Evolutionary conservation across 2,113 vertebrate species (phyloP), one percentile per base, ranked within the genome.

Genomic region (Nettapus auritus): DNA sequence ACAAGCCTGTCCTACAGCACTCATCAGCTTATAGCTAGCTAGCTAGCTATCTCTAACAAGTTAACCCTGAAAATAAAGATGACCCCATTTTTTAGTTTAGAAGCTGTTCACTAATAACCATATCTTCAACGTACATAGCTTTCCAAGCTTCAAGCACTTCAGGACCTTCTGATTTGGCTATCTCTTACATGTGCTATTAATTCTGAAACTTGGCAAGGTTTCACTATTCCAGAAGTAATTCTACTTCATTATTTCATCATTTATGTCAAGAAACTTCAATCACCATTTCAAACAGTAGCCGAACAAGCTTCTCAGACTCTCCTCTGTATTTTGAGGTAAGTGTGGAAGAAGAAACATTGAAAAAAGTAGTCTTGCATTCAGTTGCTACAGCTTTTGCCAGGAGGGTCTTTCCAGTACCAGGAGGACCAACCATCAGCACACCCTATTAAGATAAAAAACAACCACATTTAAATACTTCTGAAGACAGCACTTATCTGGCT

Each of bases 321-420:
- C 99, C 99, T 97, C 99, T 98, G 97, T 99, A 99, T 94, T 99
- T 99, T 90, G 99, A 99, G 87, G 99, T 99, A 77, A 99, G 99
- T 0, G 99, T 99, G 17, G 99, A 99, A 2, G 99, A 99, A 46
- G 99, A 99, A 68, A 99, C 98, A 13, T 99, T 99, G 97, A 99
- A 99, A 98, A 99, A 99, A 5, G 99, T 99, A 86, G 99, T 99
- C 97, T 98, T 99, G 98, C 99, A 99, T 96, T 99, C 99, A 4
- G 99, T 99, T 26, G 99, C 99, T 25, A 99, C 99, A 17, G 99
- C 99, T 98, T 99, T 99, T 68, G 99, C 99, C 91, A 99, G 90
- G 3, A 99, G 98, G 2, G 99, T 99, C 96, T 99, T 99, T 40
- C 99, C 99, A 2, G 99, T 99, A 56, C 99, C 99, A 25, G 99